Conservation (phyloP, 2,797 vertebrate genomes). For the Vireo griseus region DNA sequence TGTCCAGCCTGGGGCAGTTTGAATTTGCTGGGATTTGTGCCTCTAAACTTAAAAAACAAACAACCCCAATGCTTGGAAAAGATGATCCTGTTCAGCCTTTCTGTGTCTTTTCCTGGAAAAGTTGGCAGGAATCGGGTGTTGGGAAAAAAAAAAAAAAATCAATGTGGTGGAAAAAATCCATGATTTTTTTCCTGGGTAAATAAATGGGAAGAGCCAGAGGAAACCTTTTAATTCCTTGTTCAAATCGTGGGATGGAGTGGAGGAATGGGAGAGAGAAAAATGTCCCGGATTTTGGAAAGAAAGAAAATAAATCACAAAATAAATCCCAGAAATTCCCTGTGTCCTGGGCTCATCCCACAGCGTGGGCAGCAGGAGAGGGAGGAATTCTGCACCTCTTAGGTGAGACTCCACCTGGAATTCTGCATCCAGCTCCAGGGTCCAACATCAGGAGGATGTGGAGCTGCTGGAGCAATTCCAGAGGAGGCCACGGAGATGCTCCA, state of each 20-base stretch:
- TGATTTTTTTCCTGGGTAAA: slow-evolving; percentile 1
- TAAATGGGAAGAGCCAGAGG: background rate
- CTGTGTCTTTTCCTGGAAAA: background rate
- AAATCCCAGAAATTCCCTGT: accelerated
- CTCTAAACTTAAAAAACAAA: background rate
- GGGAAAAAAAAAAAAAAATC: background rate
- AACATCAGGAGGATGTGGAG: accelerated
- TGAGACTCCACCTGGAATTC: background rate
- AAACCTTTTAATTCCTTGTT: background rate
- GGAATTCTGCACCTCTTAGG: background rate
- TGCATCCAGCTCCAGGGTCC: background rate
- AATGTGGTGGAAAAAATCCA: background rate
- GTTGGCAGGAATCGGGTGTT: background rate
- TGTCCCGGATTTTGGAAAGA: background rate
- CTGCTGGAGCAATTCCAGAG: accelerated
- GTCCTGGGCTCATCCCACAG: background rate
- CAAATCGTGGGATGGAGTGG: background rate
- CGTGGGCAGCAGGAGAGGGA: accelerated
- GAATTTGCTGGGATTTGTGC: background rate
- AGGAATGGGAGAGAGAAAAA: background rate
- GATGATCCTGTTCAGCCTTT: background rate
- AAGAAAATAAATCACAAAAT: background rate
- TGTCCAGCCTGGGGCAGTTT: background rate
- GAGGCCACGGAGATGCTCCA: accelerated
- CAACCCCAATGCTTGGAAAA: background rate